Evolutionary conservation across 2,888 invertebrate genomes (phyloP), one percentile per base, ranked within the genome.

Genomic region (Ochropleura plecta): DNA sequence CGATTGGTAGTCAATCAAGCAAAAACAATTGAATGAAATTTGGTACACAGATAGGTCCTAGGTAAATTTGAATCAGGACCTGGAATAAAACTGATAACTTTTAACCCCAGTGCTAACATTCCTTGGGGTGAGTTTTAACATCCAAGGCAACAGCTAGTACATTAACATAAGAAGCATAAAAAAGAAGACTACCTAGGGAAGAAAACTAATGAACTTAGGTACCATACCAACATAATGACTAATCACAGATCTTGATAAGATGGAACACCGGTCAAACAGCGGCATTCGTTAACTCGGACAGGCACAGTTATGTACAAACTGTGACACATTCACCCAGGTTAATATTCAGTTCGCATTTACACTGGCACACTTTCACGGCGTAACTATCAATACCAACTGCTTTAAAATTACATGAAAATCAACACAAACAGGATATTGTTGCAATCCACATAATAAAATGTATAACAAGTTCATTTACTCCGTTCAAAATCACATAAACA

Each of bases 321-420:
- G 74, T 84, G 82, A 84, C 79, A 81, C 81, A 85, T 82, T 73
- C 65, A 74, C 70, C 89, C 83, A 82, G 82, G 85, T 85, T 89
- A 91, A 85, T 92, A 93, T 94, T 93, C 93, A 82, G 82, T 79
- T 82, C 84, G 90, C 92, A 91, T 89, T 65, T 70, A 89, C 88
- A 92, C 82, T 92, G 93, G 92, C 93, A 93, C 86, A 93, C 93
- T 93, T 94, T 91, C 91, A 89, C 81, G 91, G 91, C 92, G 90
- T 57, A 63, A 73, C 67, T 76, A 74, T 49, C 51, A 57, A 70
- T 55, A 76, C 10, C 14, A 70, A 64, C n/a, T 55, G 30, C 14
- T 59, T 16, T 51, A 48, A 30, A 53, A 65, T 69, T 48, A 48
- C 51, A 51, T 60, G 49, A 67, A 62, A 49, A 62, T 64, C 67